Evolutionary conservation across 2,797 vertebrate species (phyloP).

Genomic region (Poeciliopsis infans): DNA sequence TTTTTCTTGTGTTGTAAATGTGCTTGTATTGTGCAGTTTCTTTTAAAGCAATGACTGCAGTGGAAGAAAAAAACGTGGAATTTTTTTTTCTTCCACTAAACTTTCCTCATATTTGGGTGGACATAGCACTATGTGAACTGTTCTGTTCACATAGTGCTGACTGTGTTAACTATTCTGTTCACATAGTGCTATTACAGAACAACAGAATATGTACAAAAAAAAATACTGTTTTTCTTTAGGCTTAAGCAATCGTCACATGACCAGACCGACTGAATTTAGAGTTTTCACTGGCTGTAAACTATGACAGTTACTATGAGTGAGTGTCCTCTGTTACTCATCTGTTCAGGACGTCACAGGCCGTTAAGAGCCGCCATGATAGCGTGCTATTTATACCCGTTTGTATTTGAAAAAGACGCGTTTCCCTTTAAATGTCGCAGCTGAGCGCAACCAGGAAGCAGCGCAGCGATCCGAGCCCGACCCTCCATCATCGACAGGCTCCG

Average conservation of each 20-base stretch:
- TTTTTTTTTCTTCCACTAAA: not conserved
- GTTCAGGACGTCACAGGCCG: not conserved
- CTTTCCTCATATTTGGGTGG: not conserved
- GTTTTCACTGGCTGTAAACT: not conserved
- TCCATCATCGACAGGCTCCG: slow-evolving; percentile 34
- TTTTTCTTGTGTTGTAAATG: not conserved
- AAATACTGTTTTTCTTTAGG: not conserved
- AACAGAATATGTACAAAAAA: too few species aligned
- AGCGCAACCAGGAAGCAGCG: slow-evolving; percentile 57
- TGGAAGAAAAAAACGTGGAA: too few species aligned
- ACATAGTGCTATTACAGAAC: too few species aligned
- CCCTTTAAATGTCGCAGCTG: slow-evolving; percentile 28
- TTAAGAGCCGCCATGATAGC: not conserved
- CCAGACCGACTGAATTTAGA: not conserved
- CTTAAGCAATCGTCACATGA: not conserved
- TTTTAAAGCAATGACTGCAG: not conserved
- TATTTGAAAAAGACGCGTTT: not conserved
- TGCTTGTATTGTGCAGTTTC: not conserved
- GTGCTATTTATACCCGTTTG: not conserved
- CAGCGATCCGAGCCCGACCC: not conserved
- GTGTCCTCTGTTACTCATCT: not conserved
- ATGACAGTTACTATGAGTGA: not conserved
- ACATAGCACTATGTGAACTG: not conserved
- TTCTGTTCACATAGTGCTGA: too few species aligned
- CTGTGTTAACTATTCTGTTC: too few species aligned